phyloP scores from a whole-genome alignment of 2,797 vertebrate species.

The Momotus momota region DNA sequence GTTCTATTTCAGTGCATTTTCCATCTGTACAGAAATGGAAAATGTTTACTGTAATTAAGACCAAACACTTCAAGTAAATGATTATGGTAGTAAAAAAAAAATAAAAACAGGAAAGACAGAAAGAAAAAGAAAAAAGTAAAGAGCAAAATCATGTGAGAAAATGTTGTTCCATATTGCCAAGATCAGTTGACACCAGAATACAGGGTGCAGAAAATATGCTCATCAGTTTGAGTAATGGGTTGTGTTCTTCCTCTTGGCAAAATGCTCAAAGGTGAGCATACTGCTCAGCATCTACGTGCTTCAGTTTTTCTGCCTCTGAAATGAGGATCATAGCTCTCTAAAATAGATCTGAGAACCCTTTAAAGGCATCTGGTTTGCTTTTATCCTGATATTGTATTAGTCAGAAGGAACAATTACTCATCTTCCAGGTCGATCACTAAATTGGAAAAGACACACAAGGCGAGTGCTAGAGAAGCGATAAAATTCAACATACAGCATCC shows the following conservation, averaged over 20 bases:
- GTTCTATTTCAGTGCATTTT: conserved; percentile 39
- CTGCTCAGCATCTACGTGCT: not conserved
- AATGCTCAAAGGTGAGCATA: not conserved
- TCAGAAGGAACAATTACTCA: not conserved
- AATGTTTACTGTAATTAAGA: conserved; percentile 55
- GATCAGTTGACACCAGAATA: not conserved
- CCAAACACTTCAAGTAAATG: conserved; percentile 11
- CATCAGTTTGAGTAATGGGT: not conserved
- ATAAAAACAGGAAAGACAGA: fast-evolving
- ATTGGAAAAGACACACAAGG: not conserved
- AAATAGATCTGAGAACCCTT: not conserved
- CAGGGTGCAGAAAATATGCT: not conserved
- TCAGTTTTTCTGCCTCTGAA: not conserved
- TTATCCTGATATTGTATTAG: not conserved
- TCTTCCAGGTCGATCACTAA: not conserved
- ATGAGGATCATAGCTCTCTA: not conserved
- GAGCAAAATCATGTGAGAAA: not conserved
- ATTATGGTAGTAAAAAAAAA: not conserved
- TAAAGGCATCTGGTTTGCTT: not conserved
- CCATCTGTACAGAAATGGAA: conserved; percentile 39
- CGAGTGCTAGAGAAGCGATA: not conserved
- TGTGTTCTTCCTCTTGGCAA: not conserved
- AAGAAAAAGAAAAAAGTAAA: not conserved
- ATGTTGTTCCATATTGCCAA: not conserved
- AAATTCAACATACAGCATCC: not conserved